These are phyloP conservation scores for Tapera naevia DNA, from an alignment of 2,797 vertebrate genomes.

Conservation along the genomic window DNA sequence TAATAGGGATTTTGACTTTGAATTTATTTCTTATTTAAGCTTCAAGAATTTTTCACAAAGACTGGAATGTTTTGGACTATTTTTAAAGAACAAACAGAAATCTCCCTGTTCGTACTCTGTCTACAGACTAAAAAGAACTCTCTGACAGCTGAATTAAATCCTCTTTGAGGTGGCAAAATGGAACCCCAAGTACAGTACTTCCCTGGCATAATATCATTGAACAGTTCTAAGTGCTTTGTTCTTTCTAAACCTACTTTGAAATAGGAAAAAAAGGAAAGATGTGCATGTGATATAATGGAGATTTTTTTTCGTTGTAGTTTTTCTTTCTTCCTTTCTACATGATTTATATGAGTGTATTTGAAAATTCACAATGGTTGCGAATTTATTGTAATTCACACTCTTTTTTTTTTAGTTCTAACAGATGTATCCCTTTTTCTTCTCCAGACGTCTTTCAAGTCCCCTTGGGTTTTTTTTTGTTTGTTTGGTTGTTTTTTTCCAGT, in stretches of 20 bases:
- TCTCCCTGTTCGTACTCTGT: conserved; percentile 61
- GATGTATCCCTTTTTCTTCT: not conserved
- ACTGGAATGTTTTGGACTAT: conserved; percentile 72
- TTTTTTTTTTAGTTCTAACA: not conserved
- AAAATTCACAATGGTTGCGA: conserved; percentile 60
- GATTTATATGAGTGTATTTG: conserved; percentile 56
- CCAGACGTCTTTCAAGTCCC: conserved; percentile 43
- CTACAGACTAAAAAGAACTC: conserved; percentile 74
- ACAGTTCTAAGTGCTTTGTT: conserved; percentile 73
- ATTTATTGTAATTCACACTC: not conserved
- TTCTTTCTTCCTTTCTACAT: conserved; percentile 10
- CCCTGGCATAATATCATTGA: conserved; percentile 70
- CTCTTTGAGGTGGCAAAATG: conserved; percentile 77
- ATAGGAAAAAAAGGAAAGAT: conserved; percentile 69
- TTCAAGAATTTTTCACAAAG: conserved; percentile 75
- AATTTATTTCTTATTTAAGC: conserved; percentile 77
- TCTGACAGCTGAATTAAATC: conserved; percentile 74
- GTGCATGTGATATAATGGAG: conserved; percentile 69
- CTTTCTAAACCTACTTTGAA: conserved; percentile 74
- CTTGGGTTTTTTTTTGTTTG: no score
- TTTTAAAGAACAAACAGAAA: conserved; percentile 80
- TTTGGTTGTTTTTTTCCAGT: not conserved
- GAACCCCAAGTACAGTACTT: conserved; percentile 74
- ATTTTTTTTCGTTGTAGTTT: conserved; percentile 53
- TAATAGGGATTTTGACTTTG: conserved; percentile 78